A percentile compares a stretch with the other conserved stretches of the same genome.
Evolutionary conservation across 1,140 invertebrate genomes (phyloP).

Genomic region (roundworm (Caenorhabditis elegans)): WBcel235 BX284602.5:5897001-5897500

Average conservation of each 20-base stretch:
- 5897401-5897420: slow-evolving; percentile 38
- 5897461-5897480: slow-evolving; percentile 29
- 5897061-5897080: too few relatives aligned
- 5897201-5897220: too few relatives aligned
- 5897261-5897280: slow-evolving; percentile 37
- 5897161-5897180: too few relatives aligned
- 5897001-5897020: too few relatives aligned
- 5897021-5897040: too few relatives aligned
- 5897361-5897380: slow-evolving; percentile 23
- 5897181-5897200: too few relatives aligned
- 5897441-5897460: slow-evolving; percentile 23
- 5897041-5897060: too few relatives aligned
- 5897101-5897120: too few relatives aligned
- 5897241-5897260: slow-evolving; percentile 7
- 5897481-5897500: neutral
- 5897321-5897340: neutral
- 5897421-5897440: slow-evolving; percentile 33
- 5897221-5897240: slow-evolving; percentile 40
- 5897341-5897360: neutral
- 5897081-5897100: too few relatives aligned
- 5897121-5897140: too few relatives aligned
- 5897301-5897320: slow-evolving; percentile 38
- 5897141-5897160: too few relatives aligned
- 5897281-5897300: slow-evolving; percentile 28
- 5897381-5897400: slow-evolving; percentile 34